These are phyloP conservation scores for Halictus quadricinctus DNA, from an alignment of 2,888 invertebrate species.

Conservation along the genomic window DNA sequence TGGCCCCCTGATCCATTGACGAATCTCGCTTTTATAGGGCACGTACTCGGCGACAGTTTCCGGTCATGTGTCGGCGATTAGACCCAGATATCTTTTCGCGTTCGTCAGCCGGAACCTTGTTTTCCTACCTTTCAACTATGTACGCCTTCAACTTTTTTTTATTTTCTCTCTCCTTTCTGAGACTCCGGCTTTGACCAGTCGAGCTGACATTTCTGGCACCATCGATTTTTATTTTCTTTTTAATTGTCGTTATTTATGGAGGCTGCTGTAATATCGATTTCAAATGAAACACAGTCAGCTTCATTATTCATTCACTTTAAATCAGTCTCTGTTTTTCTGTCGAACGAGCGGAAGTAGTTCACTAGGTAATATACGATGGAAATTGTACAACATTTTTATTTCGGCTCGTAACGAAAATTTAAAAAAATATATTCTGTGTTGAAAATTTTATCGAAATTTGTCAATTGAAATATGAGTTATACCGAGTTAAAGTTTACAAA, in stretches of 20 bases:
- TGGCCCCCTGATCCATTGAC: conserved; percentile 64
- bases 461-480: too few relatives aligned
- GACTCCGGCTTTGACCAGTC: not conserved
- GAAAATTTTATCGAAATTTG: too few relatives aligned
- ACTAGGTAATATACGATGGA: too few relatives aligned
- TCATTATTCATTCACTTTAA: too few relatives aligned
- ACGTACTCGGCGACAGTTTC: not conserved
- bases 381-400: too few relatives aligned
- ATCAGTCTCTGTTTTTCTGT: too few relatives aligned
- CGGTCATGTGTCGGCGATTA: conserved; percentile 23
- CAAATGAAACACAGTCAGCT: too few relatives aligned
- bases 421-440: too few relatives aligned
- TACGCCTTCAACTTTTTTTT: not conserved
- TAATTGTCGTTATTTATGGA: not conserved
- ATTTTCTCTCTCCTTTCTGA: not conserved
- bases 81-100: conserved; percentile 5
- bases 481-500: too few relatives aligned
- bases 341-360: too few relatives aligned
- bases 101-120: conserved; percentile 11
- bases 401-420: too few relatives aligned
- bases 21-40: conserved; percentile 44
- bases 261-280: too few relatives aligned
- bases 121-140: not conserved
- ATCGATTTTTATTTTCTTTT: not conserved
- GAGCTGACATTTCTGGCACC: not conserved